Evolutionary conservation across 2,888 invertebrate genomes (phyloP), one percentile per base, ranked within the genome.

Genomic region (Luffia ferchaultella): DNA sequence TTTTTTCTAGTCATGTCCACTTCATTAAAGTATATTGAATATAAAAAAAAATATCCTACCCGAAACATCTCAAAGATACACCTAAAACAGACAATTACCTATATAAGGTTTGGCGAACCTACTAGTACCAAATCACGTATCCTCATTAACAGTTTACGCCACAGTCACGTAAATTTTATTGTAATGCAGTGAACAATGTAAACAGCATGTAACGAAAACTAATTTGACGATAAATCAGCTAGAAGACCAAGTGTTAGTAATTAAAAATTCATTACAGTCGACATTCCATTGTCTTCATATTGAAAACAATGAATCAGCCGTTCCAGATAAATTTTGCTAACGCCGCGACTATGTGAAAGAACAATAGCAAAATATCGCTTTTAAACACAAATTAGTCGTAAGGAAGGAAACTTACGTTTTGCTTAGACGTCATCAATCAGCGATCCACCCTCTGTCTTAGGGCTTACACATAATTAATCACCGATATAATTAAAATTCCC

Each of bases 401-500:
- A 30, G 30, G 30, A 30, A 30, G 5, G 30, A 12, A 12, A 30
- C n/a, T 30, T 12, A 30, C 30, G 30, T 30, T 12, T 12, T 17
- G 17, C 12, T 18, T 2, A 62, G 58, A 62, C 60, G 72, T 76
- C 76, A 82, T 79, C 80, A 78, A 82, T 80, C 82, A 82, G 70
- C 67, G 62, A 76, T 76, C 68, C 58, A 59, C 63, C 67, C 65
- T 59, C 59, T 58, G 62, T 65, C 71, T 73, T 73, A 64, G 67
- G 73, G 73, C 66, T 65, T 74, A 75, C 68, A 73, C 66, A 76
- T 78, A 78, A 82, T 83, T 83, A 80, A 83, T 83, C 79, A 83
- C 67, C 65, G 67, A 75, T 77, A 74, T 82, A 80, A 83, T 80
- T 80, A 80, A 80, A 79, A 82, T 76, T 68, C 67, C 63, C 70